Percentiles rank a stretch among this genome's conserved stretches.
These are phyloP conservation scores for Spinus pinus DNA, from an alignment of 2,797 vertebrate species.

Conservation along the genomic window DNA sequence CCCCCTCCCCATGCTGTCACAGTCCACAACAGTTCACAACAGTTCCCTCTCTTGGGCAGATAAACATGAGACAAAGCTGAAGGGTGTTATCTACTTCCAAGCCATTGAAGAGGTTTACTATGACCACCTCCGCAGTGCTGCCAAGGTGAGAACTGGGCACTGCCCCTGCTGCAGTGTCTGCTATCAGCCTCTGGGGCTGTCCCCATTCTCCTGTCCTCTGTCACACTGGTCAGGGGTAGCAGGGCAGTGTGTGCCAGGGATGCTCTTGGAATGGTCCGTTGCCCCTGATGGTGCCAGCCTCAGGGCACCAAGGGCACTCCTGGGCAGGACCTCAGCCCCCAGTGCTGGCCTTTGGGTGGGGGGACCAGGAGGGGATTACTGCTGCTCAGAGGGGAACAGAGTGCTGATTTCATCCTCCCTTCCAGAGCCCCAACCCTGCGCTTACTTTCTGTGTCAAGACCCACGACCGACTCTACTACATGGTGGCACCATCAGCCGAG, in stretches of 20 bases:
- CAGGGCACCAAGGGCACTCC: too few species aligned
- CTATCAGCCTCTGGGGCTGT: fast-evolving
- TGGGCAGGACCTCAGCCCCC: not conserved
- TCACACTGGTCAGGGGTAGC: not conserved
- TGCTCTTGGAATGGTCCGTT: not conserved
- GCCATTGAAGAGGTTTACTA: slow-evolving; percentile 98
- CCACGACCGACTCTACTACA: slow-evolving; percentile 93
- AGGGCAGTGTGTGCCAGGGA: fast-evolving
- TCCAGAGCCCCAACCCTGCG: slow-evolving; percentile 90
- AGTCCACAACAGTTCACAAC: fast-evolving
- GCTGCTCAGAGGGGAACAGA: not conserved
- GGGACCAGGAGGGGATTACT: too few species aligned
- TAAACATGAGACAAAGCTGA: slow-evolving; percentile 94
- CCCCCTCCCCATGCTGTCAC: fast-evolving
- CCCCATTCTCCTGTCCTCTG: fast-evolving
- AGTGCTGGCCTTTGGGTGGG: not conserved
- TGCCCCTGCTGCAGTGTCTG: fast-evolving
- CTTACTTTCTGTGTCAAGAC: slow-evolving; percentile 98
- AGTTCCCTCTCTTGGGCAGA: slow-evolving; percentile 64
- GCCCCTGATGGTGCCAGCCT: fast-evolving
- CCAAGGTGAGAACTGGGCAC: slow-evolving; percentile 81
- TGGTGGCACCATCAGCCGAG: slow-evolving; percentile 92
- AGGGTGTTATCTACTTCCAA: slow-evolving; percentile 97
- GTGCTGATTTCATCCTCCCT: not conserved
- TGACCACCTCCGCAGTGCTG: slow-evolving; percentile 93